Evolutionary conservation across 2,797 vertebrate species (phyloP), one percentile per base, ranked within the genome.

Genomic region (Mormyrus hasselquistii): DNA sequence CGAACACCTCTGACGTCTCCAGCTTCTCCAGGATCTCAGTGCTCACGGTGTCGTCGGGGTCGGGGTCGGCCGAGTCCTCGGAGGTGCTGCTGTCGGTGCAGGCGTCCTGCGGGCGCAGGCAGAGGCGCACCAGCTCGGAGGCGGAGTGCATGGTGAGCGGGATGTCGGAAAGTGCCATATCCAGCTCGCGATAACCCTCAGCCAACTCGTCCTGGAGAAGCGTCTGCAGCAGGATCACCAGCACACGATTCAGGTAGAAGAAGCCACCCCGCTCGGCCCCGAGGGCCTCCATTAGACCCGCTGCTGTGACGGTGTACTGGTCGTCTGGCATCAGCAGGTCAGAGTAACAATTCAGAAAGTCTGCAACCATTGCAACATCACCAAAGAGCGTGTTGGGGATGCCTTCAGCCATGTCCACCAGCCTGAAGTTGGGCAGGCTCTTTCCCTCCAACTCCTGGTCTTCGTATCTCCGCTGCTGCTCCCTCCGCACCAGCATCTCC

Each of bases 121-220:
- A 99, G 1, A 99, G 93, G 19, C 98, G 96, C 2, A 98, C 97
- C 79, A 99, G 92, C 94, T 99, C 99, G 0, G 98, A 99, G 2
- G 94, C 98, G 0, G 98, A 99, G 92, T 99, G 98, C 93, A 99
- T 92, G 1, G 98, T 99, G 3, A 99, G 96, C 0, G 99, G 98
- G 92, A 99, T 99, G 94, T 99, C 99, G 0, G 98, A 99, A 1
- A 99, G 93, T 19, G 97, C 96, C 96, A 99, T 98, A 41, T 98
- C 98, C 8, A 99, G 94, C 91, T 99, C 99, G 0, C 96, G 97
- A 90, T 99, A 99, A 92, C 98, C 98, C 90, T 99, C 99, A 0
- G 98, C 98, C 84, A 99, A 96, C 92, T 99, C 98, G 4, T 99
- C 99, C 91, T 99, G 99, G 73, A 99, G 94, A 90, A 99, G 93